These are phyloP conservation scores for Melanotaenia parkinsoni DNA, from an alignment of 2,797 vertebrate species.

Conservation along the genomic window DNA sequence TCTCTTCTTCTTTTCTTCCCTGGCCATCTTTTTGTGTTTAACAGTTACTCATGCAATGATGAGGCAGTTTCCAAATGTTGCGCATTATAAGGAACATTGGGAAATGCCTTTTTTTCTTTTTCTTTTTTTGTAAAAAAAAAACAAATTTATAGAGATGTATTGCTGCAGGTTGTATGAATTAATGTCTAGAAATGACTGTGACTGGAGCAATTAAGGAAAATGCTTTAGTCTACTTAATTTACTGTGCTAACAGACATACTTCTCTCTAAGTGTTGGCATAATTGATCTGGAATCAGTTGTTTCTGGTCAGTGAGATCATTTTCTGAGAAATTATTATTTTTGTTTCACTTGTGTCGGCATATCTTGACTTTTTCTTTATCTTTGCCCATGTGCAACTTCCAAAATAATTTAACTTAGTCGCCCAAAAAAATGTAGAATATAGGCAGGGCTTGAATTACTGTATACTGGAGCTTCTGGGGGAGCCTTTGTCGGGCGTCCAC, in stretches of 20 bases:
- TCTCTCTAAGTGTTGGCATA: constrained; percentile 4
- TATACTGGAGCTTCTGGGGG: too few relatives aligned
- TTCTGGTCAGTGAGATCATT: constrained; percentile 1
- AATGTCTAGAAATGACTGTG: constrained; percentile 25
- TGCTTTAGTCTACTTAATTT: neutral
- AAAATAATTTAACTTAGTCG: neutral
- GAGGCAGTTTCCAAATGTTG: constrained; percentile 46
- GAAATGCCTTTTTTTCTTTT: constrained; percentile 29
- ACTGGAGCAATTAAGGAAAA: constrained; percentile 10
- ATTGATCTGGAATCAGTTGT: constrained; percentile 13
- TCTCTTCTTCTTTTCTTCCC: constrained; percentile 49
- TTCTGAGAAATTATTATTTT: neutral
- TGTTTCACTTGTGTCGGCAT: neutral
- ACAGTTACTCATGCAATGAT: constrained; percentile 34
- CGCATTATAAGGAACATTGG: constrained; percentile 14
- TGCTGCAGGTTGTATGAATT: constrained; percentile 31
- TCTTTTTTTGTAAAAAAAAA: neutral
- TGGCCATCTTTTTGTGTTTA: constrained; percentile 53
- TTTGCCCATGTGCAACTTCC: neutral
- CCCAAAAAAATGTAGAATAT: neutral
- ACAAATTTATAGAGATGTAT: constrained; percentile 12
- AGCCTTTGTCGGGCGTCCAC: too few relatives aligned
- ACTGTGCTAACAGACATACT: constrained; percentile 32
- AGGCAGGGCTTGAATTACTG: too few relatives aligned
- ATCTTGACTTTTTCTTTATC: neutral